phyloP scores from a whole-genome alignment of 1,140 invertebrate species.

The Euwallacea fornicatus region DNA sequence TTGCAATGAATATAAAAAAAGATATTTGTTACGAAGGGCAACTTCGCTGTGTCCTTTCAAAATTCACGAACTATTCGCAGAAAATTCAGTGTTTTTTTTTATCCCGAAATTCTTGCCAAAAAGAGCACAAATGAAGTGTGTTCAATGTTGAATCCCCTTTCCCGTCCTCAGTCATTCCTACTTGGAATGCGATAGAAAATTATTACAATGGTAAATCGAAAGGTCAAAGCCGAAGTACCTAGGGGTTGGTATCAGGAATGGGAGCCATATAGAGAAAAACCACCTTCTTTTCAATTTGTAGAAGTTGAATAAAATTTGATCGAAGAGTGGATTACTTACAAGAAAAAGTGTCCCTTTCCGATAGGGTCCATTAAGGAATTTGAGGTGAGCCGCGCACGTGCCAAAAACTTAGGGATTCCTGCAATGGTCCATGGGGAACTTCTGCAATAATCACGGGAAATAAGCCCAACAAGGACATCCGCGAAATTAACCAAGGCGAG shows the following conservation, averaged over 20 bases:
- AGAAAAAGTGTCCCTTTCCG: not conserved
- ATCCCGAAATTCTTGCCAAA: not conserved
- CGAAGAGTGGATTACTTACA: not conserved
- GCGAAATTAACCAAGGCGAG: not conserved
- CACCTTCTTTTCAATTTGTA: not conserved
- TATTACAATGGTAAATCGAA: constrained; percentile 42
- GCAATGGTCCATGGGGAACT: not conserved
- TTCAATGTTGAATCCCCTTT: constrained; percentile 28
- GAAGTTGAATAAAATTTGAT: not conserved
- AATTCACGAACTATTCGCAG: not conserved
- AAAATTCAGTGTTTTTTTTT: constrained; percentile 1
- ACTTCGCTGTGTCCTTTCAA: not conserved
- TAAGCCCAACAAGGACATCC: not conserved
- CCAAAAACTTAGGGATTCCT: not conserved
- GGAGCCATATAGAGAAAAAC: not conserved
- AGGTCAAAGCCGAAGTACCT: not conserved
- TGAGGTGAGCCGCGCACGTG: not conserved
- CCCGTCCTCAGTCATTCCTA: constrained; percentile 40
- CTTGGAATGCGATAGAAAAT: constrained; percentile 45
- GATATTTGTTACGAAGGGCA: not conserved
- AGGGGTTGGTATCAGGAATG: not conserved
- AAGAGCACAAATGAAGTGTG: not conserved
- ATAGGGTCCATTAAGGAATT: not conserved
- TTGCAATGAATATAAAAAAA: not conserved
- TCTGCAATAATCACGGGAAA: not conserved